These are phyloP conservation scores for Prunella fulvescens DNA, from an alignment of 2,113 vertebrate genomes.

Conservation along the genomic window DNA sequence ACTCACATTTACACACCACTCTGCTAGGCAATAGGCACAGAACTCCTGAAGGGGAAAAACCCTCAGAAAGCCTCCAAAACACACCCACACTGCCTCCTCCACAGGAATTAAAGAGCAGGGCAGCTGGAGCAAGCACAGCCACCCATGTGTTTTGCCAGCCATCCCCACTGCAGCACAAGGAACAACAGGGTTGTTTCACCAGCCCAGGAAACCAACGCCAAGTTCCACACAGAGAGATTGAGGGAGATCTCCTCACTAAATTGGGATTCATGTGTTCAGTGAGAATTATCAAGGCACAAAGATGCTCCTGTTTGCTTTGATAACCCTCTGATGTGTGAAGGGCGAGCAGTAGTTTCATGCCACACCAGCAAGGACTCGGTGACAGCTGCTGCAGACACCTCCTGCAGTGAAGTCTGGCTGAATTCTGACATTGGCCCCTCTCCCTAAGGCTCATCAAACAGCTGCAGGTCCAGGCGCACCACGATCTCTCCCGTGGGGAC, in stretches of 20 bases:
- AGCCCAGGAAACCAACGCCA: constrained; percentile 43
- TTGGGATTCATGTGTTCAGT: constrained; percentile 9
- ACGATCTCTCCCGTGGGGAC: constrained; percentile 98
- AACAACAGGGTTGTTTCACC: constrained; percentile 5
- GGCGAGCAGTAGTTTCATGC: not conserved
- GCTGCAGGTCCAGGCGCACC: constrained; percentile 92
- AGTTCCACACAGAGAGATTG: constrained; percentile 35
- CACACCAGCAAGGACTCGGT: not conserved
- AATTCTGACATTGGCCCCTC: not conserved
- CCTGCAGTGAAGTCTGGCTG: not conserved
- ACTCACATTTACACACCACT: constrained; percentile 19
- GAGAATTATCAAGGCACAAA: constrained; percentile 72
- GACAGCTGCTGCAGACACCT: not conserved
- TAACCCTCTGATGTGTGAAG: constrained; percentile 41
- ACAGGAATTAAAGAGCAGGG: not conserved
- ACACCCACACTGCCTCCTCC: not conserved
- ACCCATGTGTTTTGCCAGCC: constrained; percentile 4
- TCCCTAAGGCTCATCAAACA: constrained; percentile 91
- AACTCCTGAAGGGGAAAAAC: constrained; percentile 35
- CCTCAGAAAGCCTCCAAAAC: constrained; percentile 39
- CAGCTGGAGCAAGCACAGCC: not conserved
- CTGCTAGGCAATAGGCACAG: constrained; percentile 58
- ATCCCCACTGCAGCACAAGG: not conserved
- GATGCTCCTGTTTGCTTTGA: constrained; percentile 63
- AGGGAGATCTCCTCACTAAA: constrained; percentile 52